Evolutionary conservation across 2,888 invertebrate genomes (phyloP), one percentile per base, ranked within the genome.

Genomic region (Hydroisotoma schaefferi): DNA sequence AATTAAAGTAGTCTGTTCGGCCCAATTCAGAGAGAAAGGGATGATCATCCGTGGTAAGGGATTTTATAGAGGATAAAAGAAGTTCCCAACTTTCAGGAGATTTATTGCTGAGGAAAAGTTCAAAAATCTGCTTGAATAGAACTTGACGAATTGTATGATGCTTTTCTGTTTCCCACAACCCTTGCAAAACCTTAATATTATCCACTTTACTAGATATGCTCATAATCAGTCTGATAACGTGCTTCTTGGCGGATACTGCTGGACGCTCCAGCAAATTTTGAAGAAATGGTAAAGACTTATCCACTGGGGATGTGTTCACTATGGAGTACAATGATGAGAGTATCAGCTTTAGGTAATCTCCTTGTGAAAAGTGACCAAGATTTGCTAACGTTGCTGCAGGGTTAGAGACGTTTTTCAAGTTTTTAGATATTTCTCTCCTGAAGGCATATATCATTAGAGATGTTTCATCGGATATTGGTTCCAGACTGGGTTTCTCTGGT

Each of bases 241-340:
- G 67, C 40, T 69, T 67, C 44, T 67, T 65, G 2, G 67, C 60
- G 4, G 65, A 67, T 5, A 67, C 69, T n/a, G n/a, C n/a, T 4
- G 64, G 54, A 40, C 57, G 48, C 18, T 65, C 58, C n/a, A 57
- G 55, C 20, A 69, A 54, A 28, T 67, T 64, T 27, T 55, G 52
- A 2, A 69, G 59, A 40, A 67, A 65, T 22, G 52, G 52, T 3
- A 37, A n/a, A 10, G 18, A 10, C 52, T 65, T 54, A 1, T 57
- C 23, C 33, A 61, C 59, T 0, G 65, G 61, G 4, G 61, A 48
- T 27, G 53, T 54, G 46, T 57, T 55, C 43, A 62, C 60, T 8
- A 63, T 47, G 1, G 67, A 67, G 51, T 67, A 64, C 1, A 65
- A 46, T 1, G 64, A 67, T n/a, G 65, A 67, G 15, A 65, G 44